phyloP scores from a whole-genome alignment of 2,113 vertebrate genomes.

The Macroglossus sobrinus region DNA sequence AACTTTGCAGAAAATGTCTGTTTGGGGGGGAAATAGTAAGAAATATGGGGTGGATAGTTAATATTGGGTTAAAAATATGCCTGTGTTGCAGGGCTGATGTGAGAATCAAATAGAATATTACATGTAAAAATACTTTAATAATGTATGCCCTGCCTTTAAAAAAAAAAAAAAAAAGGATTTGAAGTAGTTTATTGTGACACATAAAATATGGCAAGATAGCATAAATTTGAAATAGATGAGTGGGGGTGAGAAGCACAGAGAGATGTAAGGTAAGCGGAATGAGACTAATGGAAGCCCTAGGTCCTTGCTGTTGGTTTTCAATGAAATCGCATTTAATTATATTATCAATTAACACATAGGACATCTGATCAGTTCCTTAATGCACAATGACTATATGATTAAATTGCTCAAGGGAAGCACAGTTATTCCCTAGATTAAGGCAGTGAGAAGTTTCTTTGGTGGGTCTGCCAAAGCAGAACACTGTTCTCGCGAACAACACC shows the following conservation, averaged over 20 bases:
- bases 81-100: not conserved
- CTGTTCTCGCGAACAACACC: not conserved
- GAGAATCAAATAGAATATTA: constrained; percentile 26
- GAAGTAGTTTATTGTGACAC: not conserved
- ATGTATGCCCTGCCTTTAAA: constrained; percentile 6
- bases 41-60: not conserved
- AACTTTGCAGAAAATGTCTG: constrained; percentile 15
- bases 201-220: not conserved
- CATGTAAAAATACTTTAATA: constrained; percentile 26
- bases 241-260: not conserved
- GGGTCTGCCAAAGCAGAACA: not conserved
- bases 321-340: not conserved
- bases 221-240: not conserved
- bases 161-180: not conserved
- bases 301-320: not conserved
- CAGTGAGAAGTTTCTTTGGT: not conserved
- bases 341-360: not conserved
- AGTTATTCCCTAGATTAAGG: not conserved
- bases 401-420: not conserved
- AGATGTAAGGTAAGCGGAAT: not conserved
- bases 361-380: not conserved
- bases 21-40: not conserved
- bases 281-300: not conserved
- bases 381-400: not conserved
- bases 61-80: not conserved